phyloP scores from a whole-genome alignment of 2,888 invertebrate species.

The Brachypalpus laphriformis region DNA sequence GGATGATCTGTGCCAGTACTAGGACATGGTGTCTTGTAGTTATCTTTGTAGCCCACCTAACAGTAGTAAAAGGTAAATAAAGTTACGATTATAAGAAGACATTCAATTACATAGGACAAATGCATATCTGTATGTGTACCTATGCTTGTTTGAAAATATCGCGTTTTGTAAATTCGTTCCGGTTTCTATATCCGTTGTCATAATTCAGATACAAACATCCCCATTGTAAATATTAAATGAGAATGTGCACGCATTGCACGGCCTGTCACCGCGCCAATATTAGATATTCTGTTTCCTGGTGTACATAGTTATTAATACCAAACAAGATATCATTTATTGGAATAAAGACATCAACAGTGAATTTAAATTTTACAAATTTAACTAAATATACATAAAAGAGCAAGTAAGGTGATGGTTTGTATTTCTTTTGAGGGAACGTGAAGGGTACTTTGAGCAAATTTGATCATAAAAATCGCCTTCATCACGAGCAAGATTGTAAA shows the following conservation, averaged over 20 bases:
- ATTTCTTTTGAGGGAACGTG: background rate
- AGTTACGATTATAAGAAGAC: background rate
- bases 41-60: constrained; percentile 63
- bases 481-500: background rate
- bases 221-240: constrained; percentile 69
- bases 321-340: constrained; percentile 48
- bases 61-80: background rate
- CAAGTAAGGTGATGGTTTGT: too few species aligned
- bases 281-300: constrained; percentile 66
- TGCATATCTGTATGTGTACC: background rate
- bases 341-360: constrained; percentile 26
- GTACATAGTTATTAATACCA: constrained; percentile 66
- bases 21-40: constrained; percentile 65
- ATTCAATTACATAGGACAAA: constrained; percentile 16
- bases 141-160: constrained; percentile 15
- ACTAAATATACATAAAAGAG: too few species aligned
- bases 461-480: background rate
- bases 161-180: constrained; percentile 63
- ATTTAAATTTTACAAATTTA: constrained; percentile 24
- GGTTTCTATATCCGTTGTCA: constrained; percentile 50
- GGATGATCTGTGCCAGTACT: constrained; percentile 42
- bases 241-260: constrained; percentile 81
- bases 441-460: background rate
- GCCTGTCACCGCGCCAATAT: constrained; percentile 81
- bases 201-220: constrained; percentile 44